A percentile compares a stretch with the other conserved stretches of the same genome.
phyloP scores from a whole-genome alignment of 1,140 invertebrate species.

The Olivierus martensii region DNA sequence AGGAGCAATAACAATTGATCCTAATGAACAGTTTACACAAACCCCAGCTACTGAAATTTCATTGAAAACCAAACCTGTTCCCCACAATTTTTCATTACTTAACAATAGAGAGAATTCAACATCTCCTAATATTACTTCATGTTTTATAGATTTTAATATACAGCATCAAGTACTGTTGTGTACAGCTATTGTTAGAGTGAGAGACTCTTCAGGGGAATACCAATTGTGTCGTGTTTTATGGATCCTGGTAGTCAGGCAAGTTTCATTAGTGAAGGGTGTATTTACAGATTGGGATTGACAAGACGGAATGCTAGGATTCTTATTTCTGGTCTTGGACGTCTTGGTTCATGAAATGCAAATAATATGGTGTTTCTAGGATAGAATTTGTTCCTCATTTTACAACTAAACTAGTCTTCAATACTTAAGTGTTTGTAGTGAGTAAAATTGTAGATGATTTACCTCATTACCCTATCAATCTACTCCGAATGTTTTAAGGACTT shows the following conservation, averaged over 20 bases:
- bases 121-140: no score
- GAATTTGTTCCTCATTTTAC: not conserved
- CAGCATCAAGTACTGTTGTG: no score
- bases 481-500: not conserved
- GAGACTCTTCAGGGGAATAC: not conserved
- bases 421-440: not conserved
- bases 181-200: not conserved
- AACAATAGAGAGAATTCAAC: no score
- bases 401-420: not conserved
- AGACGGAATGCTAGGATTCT: not conserved
- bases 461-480: not conserved
- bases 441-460: not conserved
- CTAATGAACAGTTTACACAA: no score
- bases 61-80: no score
- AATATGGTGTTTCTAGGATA: slow-evolving; percentile 1
- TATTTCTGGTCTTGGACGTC: not conserved
- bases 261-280: not conserved
- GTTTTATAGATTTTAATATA: no score
- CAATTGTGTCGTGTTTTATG: no score
- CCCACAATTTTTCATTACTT: no score
- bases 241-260: not conserved
- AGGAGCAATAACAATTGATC: no score
- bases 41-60: no score
- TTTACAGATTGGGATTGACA: not conserved
- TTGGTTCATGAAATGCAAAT: not conserved